Evolutionary conservation across 2,113 vertebrate species (phyloP).

Genomic region (Carettochelys insculpta): DNA sequence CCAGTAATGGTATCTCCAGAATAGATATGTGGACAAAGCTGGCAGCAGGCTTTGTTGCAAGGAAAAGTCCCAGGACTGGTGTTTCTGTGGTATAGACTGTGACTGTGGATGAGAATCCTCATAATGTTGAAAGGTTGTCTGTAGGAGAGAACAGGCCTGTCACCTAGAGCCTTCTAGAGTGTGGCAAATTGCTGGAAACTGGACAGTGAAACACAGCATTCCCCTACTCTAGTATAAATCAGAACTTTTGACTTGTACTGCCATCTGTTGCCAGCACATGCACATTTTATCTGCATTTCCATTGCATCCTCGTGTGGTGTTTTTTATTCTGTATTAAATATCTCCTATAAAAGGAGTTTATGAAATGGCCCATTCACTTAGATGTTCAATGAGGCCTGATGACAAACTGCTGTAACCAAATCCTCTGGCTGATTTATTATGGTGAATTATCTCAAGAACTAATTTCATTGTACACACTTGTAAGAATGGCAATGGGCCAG

Average conservation of each 20-base stretch:
- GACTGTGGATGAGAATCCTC: too few relatives aligned
- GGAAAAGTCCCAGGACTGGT: too few relatives aligned
- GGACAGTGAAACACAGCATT: neutral
- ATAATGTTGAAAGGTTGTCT: too few relatives aligned
- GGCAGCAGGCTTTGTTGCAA: too few relatives aligned
- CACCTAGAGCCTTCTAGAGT: too few relatives aligned
- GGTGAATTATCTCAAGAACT: neutral
- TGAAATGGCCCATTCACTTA: neutral
- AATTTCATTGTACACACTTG: neutral
- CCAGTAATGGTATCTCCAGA: too few relatives aligned
- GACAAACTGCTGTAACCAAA: neutral
- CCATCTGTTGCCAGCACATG: constrained; percentile 25
- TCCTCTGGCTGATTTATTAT: neutral
- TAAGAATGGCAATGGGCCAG: neutral
- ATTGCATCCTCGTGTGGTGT: neutral
- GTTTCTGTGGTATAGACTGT: too few relatives aligned
- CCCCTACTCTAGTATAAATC: fast-evolving
- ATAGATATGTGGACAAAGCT: too few relatives aligned
- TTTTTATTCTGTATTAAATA: neutral
- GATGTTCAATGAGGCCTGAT: neutral
- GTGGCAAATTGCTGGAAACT: neutral
- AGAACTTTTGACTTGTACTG: constrained; percentile 33
- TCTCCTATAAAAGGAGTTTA: neutral
- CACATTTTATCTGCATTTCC: neutral
- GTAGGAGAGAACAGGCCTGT: too few relatives aligned